Base-by-base conservation (phyloP, 2,888 invertebrate genomes). In the Tenthredo notha region DNA sequence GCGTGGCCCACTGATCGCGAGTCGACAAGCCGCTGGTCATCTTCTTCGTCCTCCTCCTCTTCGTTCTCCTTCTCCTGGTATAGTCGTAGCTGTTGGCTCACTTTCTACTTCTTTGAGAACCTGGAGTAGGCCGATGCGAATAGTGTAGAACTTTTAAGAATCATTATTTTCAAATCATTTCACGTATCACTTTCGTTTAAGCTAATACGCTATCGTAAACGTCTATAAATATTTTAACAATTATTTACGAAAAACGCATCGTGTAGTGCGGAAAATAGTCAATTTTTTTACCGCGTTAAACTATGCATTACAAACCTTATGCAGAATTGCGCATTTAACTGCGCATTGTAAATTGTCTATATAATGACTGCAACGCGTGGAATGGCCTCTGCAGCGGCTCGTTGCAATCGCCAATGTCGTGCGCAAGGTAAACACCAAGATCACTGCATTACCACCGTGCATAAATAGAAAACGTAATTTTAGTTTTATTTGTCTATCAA, bases 1-100 rank as follows among this genome's bases (percentile, higher is more conserved):
- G 82, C 85, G 85, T 85, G 72, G 85, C 85, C 82, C 74, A 75
- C 84, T 84, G 74, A 74, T 67, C 72, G 54, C 50, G 70, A 70
- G 43, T 74, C 84, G 75, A 84, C 33, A 75, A 74, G 40, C 43
- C 65, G 67, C 84, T 84, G 70, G 50, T 84, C 70, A 50, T 72
- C 84, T 74, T 75, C 72, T 74, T 74, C 75, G 74, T 75, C 75
- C 43, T 84, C 54, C 21, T 83, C 85, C 84, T 84, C 72, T 72
- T 77, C 47, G 78, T 67, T 75, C 78, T 86, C 43, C 47, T 50
- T 37, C 83, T 74, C 74, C 43, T 40, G n/a, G 58, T 54, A 15
- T 47, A 15, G 70, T 70, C 21, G 33, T 70, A 29, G 70, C 43
- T 43, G 61, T 40, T 40, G 80, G 83, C 67, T 83, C 67, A 83